A percentile compares a stretch with the other conserved stretches of the same genome.
Evolutionary conservation across 2,888 invertebrate genomes (phyloP).

Genomic region (Drosophila affinis): DNA sequence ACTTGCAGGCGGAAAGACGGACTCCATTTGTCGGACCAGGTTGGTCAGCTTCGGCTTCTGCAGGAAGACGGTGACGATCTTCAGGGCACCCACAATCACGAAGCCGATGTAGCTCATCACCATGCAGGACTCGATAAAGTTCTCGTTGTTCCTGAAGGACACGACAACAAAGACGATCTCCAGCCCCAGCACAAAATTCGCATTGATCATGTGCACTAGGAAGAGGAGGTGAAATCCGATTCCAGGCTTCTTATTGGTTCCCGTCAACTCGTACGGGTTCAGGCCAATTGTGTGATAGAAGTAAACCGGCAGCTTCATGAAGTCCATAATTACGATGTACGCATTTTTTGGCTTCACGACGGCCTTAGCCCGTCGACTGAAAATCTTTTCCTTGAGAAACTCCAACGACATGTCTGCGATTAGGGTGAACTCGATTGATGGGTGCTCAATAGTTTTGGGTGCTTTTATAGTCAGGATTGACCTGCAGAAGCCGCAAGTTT

Average conservation of each 20-base stretch:
- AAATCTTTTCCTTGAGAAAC: slow-evolving; percentile 1
- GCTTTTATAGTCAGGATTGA: slow-evolving; percentile 7
- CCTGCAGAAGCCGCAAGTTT: neutral
- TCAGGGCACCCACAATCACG: slow-evolving; percentile 57
- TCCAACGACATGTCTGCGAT: neutral
- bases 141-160: slow-evolving; percentile 47
- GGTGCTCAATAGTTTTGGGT: too few relatives aligned
- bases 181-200: slow-evolving; percentile 44
- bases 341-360: neutral
- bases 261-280: slow-evolving; percentile 16
- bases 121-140: slow-evolving; percentile 68
- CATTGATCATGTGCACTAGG: slow-evolving; percentile 46
- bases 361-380: neutral
- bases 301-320: slow-evolving; percentile 24
- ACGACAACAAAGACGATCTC: slow-evolving; percentile 54
- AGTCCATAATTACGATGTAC: slow-evolving; percentile 13
- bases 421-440: neutral
- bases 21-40: slow-evolving; percentile 55
- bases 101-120: slow-evolving; percentile 69
- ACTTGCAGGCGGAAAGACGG: slow-evolving; percentile 54
- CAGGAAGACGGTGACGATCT: slow-evolving; percentile 63
- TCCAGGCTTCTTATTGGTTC: neutral
- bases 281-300: slow-evolving; percentile 26
- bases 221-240: slow-evolving; percentile 18
- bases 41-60: slow-evolving; percentile 50